Evolutionary conservation across 2,888 invertebrate genomes (phyloP).

Genomic region (Lysandra coridon): DNA sequence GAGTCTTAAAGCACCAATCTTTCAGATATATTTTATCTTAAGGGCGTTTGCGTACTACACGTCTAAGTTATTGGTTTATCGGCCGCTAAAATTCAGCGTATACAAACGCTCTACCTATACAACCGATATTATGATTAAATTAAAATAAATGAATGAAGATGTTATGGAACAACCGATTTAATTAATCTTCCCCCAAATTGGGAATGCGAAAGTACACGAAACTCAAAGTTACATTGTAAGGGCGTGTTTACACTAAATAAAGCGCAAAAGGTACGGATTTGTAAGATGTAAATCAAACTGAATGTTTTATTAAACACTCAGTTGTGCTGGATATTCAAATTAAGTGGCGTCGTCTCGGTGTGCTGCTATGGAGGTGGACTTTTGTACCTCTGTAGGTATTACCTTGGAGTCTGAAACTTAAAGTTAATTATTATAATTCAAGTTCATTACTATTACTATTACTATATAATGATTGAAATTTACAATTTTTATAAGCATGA

Average conservation of each 20-base stretch:
- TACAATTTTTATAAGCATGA: too few species aligned
- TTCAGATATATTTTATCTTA: too few species aligned
- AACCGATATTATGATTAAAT: conserved; percentile 30
- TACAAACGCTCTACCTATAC: background rate
- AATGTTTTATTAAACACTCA: conserved; percentile 79
- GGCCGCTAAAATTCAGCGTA: background rate
- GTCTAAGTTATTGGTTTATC: too few species aligned
- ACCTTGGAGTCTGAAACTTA: too few species aligned
- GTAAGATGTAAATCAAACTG: conserved; percentile 76
- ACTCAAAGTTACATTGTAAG: conserved; percentile 53
- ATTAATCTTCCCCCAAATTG: conserved; percentile 49
- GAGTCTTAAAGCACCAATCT: too few species aligned
- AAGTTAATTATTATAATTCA: too few species aligned
- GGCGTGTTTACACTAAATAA: conserved; percentile 72
- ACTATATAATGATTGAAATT: too few species aligned
- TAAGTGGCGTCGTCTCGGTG: conserved; percentile 69
- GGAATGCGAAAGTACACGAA: conserved; percentile 54
- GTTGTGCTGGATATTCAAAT: conserved; percentile 76
- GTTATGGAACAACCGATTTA: conserved; percentile 31
- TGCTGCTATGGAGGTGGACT: conserved; percentile 49
- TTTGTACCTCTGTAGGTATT: background rate
- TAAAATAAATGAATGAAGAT: conserved; percentile 33
- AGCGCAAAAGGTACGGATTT: conserved; percentile 75
- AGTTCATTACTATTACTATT: too few species aligned
- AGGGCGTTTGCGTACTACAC: too few species aligned